Evolutionary conservation across 1,140 invertebrate genomes (phyloP), one percentile per base, ranked within the genome.

Genomic region (Homarus americanus): DNA sequence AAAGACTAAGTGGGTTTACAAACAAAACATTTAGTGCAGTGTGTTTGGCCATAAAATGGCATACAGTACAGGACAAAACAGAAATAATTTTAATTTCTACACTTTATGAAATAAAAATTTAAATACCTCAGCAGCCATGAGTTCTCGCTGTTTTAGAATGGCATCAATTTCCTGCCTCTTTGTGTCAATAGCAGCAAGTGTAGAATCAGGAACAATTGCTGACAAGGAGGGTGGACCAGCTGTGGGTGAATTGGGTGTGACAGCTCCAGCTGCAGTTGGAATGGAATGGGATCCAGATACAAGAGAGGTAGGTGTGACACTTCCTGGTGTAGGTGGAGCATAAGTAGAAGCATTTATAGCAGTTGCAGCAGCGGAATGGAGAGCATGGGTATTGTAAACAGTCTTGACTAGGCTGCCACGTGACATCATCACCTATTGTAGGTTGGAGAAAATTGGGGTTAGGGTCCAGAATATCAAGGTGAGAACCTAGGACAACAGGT

Each of bases 91-190:
- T n/a, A n/a, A n/a, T n/a, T n/a, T n/a, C n/a, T n/a, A n/a, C n/a
- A n/a, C n/a, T n/a, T n/a, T n/a, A n/a, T n/a, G n/a, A n/a, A n/a
- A n/a, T n/a, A 49, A 20, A 58, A 80, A 58, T 58, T 63, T 40
- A 91, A 93, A 93, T 93, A 96, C 96, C 93, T 96, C 95, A 5
- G 95, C 95, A 0, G 95, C 95, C 38, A 96, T 93, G 86, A 96
- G 95, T 92, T 96, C 96, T 92, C 96, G 96, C 36, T 95, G 93
- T 85, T 96, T 96, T 92, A 96, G 96, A 63, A 96, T 96, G 4
- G 95, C 95, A 91, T 94, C 95, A 17, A 94, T 94, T 20, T 95
- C 95, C 80, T 96, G 91, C 28, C 87, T 92, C 73, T 93, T 92
- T 12, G 72, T 84, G 44, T 92, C 91, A 32, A 80, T 28, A 40